phyloP scores from a whole-genome alignment of 2,113 vertebrate species.

The Eolophus roseicapilla region DNA sequence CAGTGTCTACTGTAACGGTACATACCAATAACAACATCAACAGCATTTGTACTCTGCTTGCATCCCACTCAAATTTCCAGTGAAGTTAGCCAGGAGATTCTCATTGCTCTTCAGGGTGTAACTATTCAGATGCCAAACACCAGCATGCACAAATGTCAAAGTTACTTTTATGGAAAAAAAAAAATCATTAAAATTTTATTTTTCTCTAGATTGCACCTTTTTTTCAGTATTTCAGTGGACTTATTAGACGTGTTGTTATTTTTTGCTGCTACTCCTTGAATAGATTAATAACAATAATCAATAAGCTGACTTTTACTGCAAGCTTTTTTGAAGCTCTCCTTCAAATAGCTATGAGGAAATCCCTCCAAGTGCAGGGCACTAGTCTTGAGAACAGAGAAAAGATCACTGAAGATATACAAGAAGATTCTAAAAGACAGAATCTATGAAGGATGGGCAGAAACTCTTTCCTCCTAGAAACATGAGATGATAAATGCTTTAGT shows the following conservation, averaged over 20 bases:
- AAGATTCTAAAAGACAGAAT: not conserved
- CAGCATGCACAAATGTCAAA: not conserved
- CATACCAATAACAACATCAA: not conserved
- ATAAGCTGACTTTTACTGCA: not conserved
- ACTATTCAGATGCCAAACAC: not conserved
- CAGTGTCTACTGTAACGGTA: not conserved
- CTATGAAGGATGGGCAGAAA: not conserved
- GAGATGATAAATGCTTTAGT: not conserved
- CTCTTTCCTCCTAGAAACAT: not conserved
- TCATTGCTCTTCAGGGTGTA: not conserved
- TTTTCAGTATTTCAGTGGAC: not conserved
- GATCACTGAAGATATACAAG: not conserved
- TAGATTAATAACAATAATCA: not conserved
- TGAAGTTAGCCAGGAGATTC: not conserved
- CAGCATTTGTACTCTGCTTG: not conserved
- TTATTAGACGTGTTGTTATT: not conserved
- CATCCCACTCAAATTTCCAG: not conserved
- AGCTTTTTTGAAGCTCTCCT: not conserved
- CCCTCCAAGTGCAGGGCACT: not conserved
- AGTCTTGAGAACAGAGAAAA: not conserved
- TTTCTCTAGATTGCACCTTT: not conserved
- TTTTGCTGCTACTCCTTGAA: not conserved
- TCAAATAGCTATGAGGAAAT: not conserved
- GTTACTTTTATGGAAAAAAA: not conserved
- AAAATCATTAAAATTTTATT: not conserved